phyloP scores from a whole-genome alignment of 2,113 vertebrate species.

The Psephotus haematonotus region DNA sequence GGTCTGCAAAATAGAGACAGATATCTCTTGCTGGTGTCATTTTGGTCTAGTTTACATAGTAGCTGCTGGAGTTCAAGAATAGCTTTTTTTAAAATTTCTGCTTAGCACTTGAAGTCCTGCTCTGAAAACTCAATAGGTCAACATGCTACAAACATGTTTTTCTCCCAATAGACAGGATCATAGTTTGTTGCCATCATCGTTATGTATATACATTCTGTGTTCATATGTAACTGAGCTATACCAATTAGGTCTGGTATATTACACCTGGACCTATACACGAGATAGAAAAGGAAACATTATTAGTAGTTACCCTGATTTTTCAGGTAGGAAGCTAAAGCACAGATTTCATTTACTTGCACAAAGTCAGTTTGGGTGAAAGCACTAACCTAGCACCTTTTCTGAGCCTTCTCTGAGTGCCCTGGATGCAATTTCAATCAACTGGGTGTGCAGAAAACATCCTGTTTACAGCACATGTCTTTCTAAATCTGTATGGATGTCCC shows the following conservation, averaged over 20 bases:
- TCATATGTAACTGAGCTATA: neutral
- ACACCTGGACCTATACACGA: neutral
- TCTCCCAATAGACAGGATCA: neutral
- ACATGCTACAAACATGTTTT: neutral
- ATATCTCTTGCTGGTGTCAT: neutral
- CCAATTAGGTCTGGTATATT: neutral
- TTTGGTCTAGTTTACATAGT: neutral
- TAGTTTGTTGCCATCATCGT: neutral
- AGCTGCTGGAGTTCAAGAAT: neutral
- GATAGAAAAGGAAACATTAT: neutral
- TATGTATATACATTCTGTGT: neutral
- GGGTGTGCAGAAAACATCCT: neutral
- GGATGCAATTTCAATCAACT: neutral
- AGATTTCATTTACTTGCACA: neutral
- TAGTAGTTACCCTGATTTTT: neutral
- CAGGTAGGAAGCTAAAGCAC: neutral
- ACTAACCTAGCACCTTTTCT: neutral
- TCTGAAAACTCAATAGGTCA: neutral
- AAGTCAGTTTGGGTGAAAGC: neutral
- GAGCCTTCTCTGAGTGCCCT: neutral
- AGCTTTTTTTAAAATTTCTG: neutral
- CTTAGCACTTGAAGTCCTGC: neutral
- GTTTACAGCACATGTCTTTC: neutral
- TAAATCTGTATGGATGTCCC: neutral
- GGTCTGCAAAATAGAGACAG: neutral